Evolutionary conservation across 2,797 vertebrate species (phyloP).

Genomic region (Pseudopleuronectes americanus): DNA sequence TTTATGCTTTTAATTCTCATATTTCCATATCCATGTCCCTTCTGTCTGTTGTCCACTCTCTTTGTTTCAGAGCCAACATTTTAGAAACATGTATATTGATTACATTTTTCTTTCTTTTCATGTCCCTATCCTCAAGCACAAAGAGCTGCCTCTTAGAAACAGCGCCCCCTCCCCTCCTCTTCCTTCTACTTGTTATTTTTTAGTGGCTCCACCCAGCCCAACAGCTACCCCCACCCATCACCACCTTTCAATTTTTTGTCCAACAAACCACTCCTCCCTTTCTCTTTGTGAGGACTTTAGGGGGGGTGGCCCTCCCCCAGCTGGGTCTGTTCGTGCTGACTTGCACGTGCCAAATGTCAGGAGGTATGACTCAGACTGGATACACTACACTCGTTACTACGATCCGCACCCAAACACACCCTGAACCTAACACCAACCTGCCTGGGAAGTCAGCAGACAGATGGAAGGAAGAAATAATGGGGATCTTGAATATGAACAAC

Average conservation of each 20-base stretch:
- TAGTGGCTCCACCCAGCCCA: conserved; percentile 64
- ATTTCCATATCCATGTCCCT: conserved; percentile 35
- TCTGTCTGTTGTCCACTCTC: conserved; percentile 17
- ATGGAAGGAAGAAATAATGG: conserved; percentile 15
- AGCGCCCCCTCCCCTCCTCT: conserved; percentile 29
- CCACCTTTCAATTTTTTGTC: conserved; percentile 62
- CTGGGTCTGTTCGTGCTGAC: conserved; percentile 81
- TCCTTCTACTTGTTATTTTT: conserved; percentile 63
- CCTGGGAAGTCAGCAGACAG: conserved; percentile 4
- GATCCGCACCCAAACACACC: conserved; percentile 62
- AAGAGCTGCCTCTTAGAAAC: conserved; percentile 70
- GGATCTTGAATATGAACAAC: conserved; percentile 18
- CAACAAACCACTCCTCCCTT: conserved; percentile 59
- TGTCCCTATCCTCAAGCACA: conserved; percentile 62
- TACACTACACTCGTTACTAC: conserved; percentile 52
- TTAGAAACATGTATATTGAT: conserved; percentile 27
- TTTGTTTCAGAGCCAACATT: conserved; percentile 37
- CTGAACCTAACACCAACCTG: conserved; percentile 47
- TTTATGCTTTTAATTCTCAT: conserved; percentile 14
- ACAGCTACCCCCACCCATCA: conserved; percentile 49
- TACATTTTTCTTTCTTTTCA: conserved; percentile 41
- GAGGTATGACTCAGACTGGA: conserved; percentile 77
- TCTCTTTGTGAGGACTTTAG: conserved; percentile 76
- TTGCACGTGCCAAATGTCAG: conserved; percentile 85
- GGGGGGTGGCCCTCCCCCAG: conserved; percentile 64